Evolutionary conservation across 1,140 invertebrate species (phyloP).

Genomic region (Monomorium pharaonis): DNA sequence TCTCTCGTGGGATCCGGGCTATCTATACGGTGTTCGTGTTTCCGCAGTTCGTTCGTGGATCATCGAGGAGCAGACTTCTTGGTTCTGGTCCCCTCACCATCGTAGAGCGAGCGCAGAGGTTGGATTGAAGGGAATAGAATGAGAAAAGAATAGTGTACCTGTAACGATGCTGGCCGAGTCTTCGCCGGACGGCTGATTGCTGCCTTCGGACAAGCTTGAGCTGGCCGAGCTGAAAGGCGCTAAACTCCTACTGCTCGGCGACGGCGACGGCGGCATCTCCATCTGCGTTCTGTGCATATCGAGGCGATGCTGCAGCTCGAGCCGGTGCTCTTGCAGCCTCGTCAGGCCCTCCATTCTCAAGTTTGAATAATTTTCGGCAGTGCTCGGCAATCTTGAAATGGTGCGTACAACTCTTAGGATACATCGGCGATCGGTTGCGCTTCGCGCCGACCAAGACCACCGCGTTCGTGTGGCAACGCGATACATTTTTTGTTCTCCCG

Average conservation of each 20-base stretch:
- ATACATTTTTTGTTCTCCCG: not conserved
- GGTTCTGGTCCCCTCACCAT: conserved; percentile 39
- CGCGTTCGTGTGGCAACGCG: not conserved
- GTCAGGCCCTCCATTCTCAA: conserved; percentile 84
- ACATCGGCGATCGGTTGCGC: conserved; percentile 32
- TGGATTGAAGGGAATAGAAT: conserved; percentile 11
- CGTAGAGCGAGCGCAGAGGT: not conserved
- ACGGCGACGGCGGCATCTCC: conserved; percentile 91
- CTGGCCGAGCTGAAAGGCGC: conserved; percentile 95
- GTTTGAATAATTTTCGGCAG: conserved; percentile 84
- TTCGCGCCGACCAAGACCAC: conserved; percentile 32
- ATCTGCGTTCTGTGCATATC: conserved; percentile 83
- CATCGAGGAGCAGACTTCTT: conserved; percentile 33
- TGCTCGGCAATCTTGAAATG: conserved; percentile 83
- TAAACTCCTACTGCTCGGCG: conserved; percentile 92
- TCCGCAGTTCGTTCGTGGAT: conserved; percentile 32
- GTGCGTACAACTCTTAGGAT: conserved; percentile 61
- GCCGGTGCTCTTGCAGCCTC: conserved; percentile 84
- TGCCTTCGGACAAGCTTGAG: conserved; percentile 93
- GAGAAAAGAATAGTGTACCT: conserved; percentile 87
- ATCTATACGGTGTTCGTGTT: not conserved
- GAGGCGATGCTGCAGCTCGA: conserved; percentile 83
- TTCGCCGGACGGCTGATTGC: conserved; percentile 90
- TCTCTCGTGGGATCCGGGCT: conserved; percentile 8
- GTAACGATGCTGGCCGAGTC: conserved; percentile 94